Conservation (phyloP, 2,797 vertebrate species). For the Austrolebias charrua region DNA sequence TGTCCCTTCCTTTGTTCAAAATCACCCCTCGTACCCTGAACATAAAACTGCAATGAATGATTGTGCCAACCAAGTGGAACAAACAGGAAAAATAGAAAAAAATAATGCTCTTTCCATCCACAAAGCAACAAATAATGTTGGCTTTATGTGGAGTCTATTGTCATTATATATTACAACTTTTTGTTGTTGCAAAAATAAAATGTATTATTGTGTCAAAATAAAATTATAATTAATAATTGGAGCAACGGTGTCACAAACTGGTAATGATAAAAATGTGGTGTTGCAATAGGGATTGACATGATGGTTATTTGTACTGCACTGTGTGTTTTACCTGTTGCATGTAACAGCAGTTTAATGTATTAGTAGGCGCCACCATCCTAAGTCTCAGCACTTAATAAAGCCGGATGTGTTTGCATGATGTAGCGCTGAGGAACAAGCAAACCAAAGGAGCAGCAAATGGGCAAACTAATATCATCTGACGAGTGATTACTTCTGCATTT, state of each 20-base stretch:
- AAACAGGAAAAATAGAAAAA: constrained; percentile 44
- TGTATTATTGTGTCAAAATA: no score
- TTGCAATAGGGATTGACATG: constrained; percentile 13
- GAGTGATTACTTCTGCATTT: constrained; percentile 65
- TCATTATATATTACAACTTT: background rate
- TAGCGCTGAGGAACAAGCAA: constrained; percentile 30
- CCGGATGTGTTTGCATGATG: constrained; percentile 46
- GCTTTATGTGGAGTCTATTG: background rate
- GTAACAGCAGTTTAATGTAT: constrained; percentile 10
- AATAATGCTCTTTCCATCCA: constrained; percentile 12
- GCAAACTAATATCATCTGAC: constrained; percentile 64
- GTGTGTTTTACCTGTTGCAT: constrained; percentile 4
- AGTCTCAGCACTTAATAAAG: constrained; percentile 32
- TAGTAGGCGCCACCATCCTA: constrained; percentile 5
- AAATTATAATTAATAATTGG: no score
- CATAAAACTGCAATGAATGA: constrained; percentile 41
- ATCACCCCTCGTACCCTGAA: constrained; percentile 27
- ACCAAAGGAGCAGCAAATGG: constrained; percentile 63
- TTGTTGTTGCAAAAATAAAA: background rate
- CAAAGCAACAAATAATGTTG: background rate
- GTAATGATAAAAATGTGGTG: background rate
- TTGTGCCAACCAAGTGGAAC: constrained; percentile 41
- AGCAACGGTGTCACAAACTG: no score
- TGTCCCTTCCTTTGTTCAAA: constrained; percentile 32
- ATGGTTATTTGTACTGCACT: constrained; percentile 44